Evolutionary conservation across 2,797 vertebrate genomes (phyloP).

Genomic region (Leucoraja ocellata): DNA sequence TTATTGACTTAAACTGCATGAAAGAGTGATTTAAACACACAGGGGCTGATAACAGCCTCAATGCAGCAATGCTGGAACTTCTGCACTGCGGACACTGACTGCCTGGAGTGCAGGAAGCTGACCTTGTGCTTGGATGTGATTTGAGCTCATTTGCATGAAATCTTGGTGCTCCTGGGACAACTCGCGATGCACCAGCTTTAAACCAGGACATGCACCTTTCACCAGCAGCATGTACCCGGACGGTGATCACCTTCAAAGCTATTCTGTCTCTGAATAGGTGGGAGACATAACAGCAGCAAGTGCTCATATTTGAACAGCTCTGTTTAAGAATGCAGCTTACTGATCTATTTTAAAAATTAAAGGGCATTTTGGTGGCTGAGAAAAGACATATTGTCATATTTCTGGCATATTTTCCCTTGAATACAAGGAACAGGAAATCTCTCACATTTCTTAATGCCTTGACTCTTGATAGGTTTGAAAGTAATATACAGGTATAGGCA

Average conservation of each 20-base stretch:
- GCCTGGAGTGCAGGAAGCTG: not conserved
- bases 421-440: not conserved
- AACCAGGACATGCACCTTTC: not conserved
- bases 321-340: not conserved
- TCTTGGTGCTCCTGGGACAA: constrained; percentile 8
- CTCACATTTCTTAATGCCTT: not conserved
- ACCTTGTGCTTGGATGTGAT: constrained; percentile 4
- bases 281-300: not conserved
- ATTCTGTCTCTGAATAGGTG: not conserved
- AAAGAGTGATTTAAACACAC: not conserved
- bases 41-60: not conserved
- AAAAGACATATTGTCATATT: not conserved
- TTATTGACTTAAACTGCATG: not conserved
- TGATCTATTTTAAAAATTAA: not conserved
- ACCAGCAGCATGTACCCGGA: not conserved
- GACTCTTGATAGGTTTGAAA: not conserved
- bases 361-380: not conserved
- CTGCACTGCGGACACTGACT: not conserved
- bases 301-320: not conserved
- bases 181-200: not conserved
- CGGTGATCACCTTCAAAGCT: not conserved
- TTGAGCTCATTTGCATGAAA: not conserved
- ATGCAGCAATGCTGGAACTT: not conserved
- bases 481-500: too few relatives aligned
- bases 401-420: not conserved